Base-by-base conservation (phyloP, 2,888 invertebrate species). In the Drosophila anomelani region DNA sequence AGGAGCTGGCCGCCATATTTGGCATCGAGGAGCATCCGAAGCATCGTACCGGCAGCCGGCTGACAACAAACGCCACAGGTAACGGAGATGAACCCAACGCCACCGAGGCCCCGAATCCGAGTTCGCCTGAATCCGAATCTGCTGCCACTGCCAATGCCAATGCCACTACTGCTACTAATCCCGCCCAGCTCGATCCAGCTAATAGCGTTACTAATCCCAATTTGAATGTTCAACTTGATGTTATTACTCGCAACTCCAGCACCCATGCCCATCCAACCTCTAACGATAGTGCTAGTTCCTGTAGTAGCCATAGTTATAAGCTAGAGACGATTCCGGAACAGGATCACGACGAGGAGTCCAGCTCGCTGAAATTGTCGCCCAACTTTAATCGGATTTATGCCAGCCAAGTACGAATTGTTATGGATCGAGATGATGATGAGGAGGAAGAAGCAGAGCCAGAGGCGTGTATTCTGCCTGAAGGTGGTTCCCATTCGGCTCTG, bases 1-100 rank as follows among this genome's bases (percentile, higher is more conserved):
- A 95, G 87, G 95, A 95, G 89, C 92, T 95, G 79, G 94, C 95
- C 32, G 94, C 94, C 81, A 95, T 95, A 83, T 95, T 95, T 89
- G 94, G 94, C 85, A 91, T 92, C 57, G 91, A 90, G 61, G 91
- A 92, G 79, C 82, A 79, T 53, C 76, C 88, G 3, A 88, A 81
- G 59, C 81, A 63, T 62, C 76, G 69, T 80, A 62, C 57, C 82
- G 77, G 76, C 84, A 78, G 76, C 82, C 66, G 41, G 63, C 62
- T 53, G 43, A 41, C 75, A 64, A 61, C 66, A 55, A 62, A 63
- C 13, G 58, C 59, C 60, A 78, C 85, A 85, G 85, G 85, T 87
- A 87, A 85, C 70, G 86, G 75, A 86, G 77, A 77, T 75, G 77
- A 76, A 62, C 71, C 74, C 75, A 54, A 47, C 44, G 36, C 58